These are phyloP conservation scores for Drosophila dives DNA, from an alignment of 2,888 invertebrate species.

Conservation along the genomic window DNA sequence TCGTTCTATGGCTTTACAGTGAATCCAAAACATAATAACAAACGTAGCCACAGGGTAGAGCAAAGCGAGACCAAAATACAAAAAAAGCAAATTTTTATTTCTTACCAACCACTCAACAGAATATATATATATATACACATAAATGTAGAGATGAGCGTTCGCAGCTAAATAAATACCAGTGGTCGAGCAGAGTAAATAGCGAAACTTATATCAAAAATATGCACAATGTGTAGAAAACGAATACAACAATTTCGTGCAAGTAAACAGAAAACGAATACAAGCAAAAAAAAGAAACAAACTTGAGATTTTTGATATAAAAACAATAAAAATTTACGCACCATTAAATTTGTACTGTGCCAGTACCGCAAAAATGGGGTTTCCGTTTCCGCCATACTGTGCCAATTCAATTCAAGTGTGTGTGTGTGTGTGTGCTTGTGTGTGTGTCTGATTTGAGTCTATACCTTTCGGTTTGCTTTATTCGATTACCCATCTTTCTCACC, in stretches of 20 bases:
- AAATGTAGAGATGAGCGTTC: constrained; percentile 25
- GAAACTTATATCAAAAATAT: constrained; percentile 62
- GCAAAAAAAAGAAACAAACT: constrained; percentile 29
- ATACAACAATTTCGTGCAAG: constrained; percentile 52
- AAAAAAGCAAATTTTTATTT: neutral
- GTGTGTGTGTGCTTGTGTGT: constrained; percentile 7
- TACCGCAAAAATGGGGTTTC: constrained; percentile 53
- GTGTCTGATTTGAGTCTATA: constrained; percentile 34
- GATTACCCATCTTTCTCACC: constrained; percentile 17
- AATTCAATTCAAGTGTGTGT: constrained; percentile 11
- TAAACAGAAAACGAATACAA: constrained; percentile 47
- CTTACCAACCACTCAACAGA: constrained; percentile 8
- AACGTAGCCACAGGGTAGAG: constrained; percentile 28
- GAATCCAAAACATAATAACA: constrained; percentile 33
- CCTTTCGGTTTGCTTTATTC: constrained; percentile 44
- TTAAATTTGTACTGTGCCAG: constrained; percentile 70
- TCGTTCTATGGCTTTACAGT: constrained; percentile 30
- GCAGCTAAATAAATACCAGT: constrained; percentile 38
- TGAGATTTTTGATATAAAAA: constrained; percentile 37
- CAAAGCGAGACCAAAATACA: constrained; percentile 20
- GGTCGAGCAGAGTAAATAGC: constrained; percentile 57
- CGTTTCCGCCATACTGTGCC: constrained; percentile 28
- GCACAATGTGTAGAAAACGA: constrained; percentile 55
- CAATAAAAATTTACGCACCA: constrained; percentile 77
- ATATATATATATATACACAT: constrained; percentile 5